Evolutionary conservation across 2,797 vertebrate species (phyloP).

Genomic region (Anolis apletophallus): DNA sequence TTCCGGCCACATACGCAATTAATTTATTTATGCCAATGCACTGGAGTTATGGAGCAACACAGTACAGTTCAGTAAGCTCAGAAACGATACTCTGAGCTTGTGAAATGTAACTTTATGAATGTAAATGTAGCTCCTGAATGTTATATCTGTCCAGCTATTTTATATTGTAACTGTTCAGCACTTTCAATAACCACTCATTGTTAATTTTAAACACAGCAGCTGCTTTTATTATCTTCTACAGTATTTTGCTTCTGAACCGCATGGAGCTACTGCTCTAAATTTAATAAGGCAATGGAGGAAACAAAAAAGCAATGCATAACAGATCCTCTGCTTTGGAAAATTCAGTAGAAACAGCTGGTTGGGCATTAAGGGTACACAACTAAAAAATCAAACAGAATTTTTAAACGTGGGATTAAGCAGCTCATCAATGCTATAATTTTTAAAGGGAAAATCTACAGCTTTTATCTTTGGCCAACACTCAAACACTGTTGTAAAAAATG

Average conservation of each 20-base stretch:
- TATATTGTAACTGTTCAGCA: constrained; percentile 34
- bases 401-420: background rate
- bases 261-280: constrained; percentile 64
- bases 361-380: constrained; percentile 53
- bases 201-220: constrained; percentile 66
- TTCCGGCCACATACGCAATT: constrained; percentile 52
- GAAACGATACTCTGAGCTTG: constrained; percentile 42
- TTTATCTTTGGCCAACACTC: constrained; percentile 10
- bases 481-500: constrained; percentile 7
- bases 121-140: constrained; percentile 47
- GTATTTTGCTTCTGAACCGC: constrained; percentile 63
- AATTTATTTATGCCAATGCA: constrained; percentile 52
- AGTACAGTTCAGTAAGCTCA: constrained; percentile 54
- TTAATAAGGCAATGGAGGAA: constrained; percentile 54
- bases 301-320: constrained; percentile 57
- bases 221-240: constrained; percentile 60
- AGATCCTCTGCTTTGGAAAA: constrained; percentile 52
- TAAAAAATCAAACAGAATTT: constrained; percentile 24
- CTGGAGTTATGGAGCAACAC: constrained; percentile 35
- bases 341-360: background rate
- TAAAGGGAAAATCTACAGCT: background rate
- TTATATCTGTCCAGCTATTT: constrained; percentile 17
- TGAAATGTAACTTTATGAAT: constrained; percentile 2
- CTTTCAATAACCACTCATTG: constrained; percentile 55
- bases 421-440: background rate